phyloP scores from a whole-genome alignment of 2,888 invertebrate genomes.

The Deilephila porcellus region DNA sequence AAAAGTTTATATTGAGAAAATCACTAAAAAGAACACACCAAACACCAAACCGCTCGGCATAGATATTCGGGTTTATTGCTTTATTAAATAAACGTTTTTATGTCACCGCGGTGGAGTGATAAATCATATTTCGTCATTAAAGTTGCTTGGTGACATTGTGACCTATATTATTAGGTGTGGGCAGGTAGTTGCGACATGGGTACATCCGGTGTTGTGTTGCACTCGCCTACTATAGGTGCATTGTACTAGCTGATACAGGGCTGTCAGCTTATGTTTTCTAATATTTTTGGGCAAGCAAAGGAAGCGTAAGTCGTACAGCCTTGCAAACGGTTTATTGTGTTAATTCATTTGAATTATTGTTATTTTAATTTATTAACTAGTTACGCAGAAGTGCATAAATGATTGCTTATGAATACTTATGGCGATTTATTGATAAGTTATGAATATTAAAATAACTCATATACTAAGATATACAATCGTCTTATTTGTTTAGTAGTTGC shows the following conservation, averaged over 20 bases:
- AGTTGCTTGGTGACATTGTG: slow-evolving; percentile 35
- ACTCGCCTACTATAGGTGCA: slow-evolving; percentile 19
- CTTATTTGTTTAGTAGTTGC: no score
- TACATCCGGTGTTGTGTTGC: slow-evolving; percentile 5
- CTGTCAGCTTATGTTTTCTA: background rate
- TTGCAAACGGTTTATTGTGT: no score
- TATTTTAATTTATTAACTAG: no score
- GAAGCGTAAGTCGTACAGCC: no score
- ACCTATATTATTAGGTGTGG: slow-evolving; percentile 37
- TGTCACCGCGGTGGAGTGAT: slow-evolving; percentile 4
- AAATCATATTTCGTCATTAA: slow-evolving; percentile 15
- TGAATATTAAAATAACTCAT: no score
- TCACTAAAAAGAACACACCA: background rate
- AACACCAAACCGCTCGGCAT: slow-evolving; percentile 4
- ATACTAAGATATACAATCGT: no score
- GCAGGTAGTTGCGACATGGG: slow-evolving; percentile 5
- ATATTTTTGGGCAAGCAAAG: no score
- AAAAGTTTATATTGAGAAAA: slow-evolving; percentile 12
- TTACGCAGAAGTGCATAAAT: no score
- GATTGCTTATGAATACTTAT: no score
- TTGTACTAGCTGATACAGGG: background rate
- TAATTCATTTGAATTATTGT: no score
- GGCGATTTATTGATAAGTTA: no score
- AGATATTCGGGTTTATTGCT: slow-evolving; percentile 13
- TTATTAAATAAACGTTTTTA: slow-evolving; percentile 15